phyloP scores from a whole-genome alignment of 2,113 vertebrate genomes.

The Python bivittatus region DNA sequence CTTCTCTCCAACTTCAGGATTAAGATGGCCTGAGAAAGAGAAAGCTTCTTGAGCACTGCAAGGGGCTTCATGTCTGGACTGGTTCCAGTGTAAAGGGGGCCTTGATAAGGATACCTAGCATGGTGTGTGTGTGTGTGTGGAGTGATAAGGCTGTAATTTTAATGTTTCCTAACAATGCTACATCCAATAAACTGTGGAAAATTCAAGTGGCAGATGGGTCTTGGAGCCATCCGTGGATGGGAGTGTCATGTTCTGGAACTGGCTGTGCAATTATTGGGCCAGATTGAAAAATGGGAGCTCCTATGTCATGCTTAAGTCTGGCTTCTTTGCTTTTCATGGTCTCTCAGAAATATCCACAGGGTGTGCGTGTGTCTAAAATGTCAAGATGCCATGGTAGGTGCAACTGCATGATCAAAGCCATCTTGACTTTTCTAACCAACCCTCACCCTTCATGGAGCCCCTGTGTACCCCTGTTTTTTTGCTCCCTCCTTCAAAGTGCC shows the following conservation, averaged over 20 bases:
- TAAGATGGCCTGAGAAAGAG: neutral
- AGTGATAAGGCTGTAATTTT: neutral
- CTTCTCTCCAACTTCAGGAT: neutral
- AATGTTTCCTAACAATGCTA: neutral
- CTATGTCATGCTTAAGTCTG: neutral
- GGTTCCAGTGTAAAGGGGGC: neutral
- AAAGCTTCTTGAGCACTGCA: neutral
- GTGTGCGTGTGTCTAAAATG: neutral
- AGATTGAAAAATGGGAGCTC: neutral
- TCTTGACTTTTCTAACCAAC: too few relatives aligned
- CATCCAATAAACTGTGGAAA: neutral
- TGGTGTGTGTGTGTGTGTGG: neutral
- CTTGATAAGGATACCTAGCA: neutral
- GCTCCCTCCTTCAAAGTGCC: too few relatives aligned
- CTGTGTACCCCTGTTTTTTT: too few relatives aligned
- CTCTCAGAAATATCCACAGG: neutral
- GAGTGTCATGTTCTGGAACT: neutral
- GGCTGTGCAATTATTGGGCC: neutral
- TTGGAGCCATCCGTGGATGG: neutral
- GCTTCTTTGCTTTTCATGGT: neutral
- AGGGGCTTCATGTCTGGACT: neutral
- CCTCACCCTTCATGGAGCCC: too few relatives aligned
- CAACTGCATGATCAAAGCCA: too few relatives aligned
- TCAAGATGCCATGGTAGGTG: too few relatives aligned
- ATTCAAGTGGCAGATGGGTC: neutral